Conservation (phyloP, 2,797 vertebrate species). For the Argyrosomus regius region DNA sequence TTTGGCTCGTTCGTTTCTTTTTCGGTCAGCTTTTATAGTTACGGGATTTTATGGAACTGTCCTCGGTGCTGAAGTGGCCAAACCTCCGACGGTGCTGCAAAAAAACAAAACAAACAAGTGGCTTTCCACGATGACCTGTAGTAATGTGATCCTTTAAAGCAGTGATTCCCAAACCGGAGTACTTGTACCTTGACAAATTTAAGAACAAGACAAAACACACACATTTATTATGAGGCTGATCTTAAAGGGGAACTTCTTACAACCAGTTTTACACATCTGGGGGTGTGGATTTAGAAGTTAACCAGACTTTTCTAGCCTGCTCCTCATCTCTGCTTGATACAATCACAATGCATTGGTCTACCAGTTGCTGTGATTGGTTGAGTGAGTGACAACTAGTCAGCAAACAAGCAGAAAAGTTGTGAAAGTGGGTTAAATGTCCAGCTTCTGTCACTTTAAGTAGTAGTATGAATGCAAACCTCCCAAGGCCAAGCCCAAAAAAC, state of each 20-base stretch:
- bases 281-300: not conserved
- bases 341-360: no score
- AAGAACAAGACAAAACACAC: not conserved
- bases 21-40: not conserved
- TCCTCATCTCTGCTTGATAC: no score
- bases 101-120: not conserved
- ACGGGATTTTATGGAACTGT: slow-evolving; percentile 44
- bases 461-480: not conserved
- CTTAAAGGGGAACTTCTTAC: not conserved
- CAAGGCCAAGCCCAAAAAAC: not conserved
- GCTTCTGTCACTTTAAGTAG: not conserved
- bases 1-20: not conserved
- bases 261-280: not conserved
- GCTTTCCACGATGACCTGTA: not conserved
- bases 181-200: not conserved
- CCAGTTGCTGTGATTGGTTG: not conserved
- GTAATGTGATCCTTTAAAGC: slow-evolving; percentile 16
- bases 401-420: not conserved
- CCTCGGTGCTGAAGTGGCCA: slow-evolving; percentile 61
- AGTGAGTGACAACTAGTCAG: not conserved
- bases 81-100: slow-evolving; percentile 4
- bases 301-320: not conserved
- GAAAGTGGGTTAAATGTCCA: not conserved
- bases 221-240: not conserved
- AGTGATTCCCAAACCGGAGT: not conserved